Percentiles rank a stretch among this genome's conserved stretches.
Conservation (phyloP, 2,888 invertebrate genomes). For the Kuschelorhynchus macadamiae region DNA sequence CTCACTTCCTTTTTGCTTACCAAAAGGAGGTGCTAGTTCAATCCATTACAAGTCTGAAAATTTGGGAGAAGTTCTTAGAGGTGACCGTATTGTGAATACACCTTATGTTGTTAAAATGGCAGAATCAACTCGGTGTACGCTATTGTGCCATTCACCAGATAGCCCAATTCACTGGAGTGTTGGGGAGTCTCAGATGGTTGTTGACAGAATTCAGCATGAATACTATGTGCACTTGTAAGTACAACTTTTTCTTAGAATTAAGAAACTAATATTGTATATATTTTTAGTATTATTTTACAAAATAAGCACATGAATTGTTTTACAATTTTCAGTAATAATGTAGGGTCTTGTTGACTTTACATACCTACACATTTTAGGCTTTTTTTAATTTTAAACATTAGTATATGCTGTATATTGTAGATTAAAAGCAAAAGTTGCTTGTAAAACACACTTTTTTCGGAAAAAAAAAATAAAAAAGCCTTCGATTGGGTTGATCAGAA, state of each 20-base stretch:
- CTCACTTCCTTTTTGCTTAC: conserved; percentile 92
- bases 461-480: no score
- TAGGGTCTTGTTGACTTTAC: no score
- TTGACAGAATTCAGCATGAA: conserved; percentile 91
- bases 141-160: conserved; percentile 82
- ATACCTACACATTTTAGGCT: no score
- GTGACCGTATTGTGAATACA: conserved; percentile 98
- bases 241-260: background rate
- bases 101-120: conserved; percentile 92
- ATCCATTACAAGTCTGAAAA: conserved; percentile 93
- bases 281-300: no score
- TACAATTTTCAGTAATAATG: no score
- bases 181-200: conserved; percentile 84
- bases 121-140: conserved; percentile 81
- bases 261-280: background rate
- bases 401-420: no score
- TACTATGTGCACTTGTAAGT: conserved; percentile 96
- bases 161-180: conserved; percentile 85
- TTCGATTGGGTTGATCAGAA: no score
- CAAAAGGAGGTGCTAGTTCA: conserved; percentile 85
- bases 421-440: no score
- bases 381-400: no score
- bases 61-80: conserved; percentile 95
- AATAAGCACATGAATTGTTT: no score
- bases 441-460: no score